Evolutionary conservation across 2,113 vertebrate species (phyloP).

Genomic region (Sinocyclocheilus anophthalmus): DNA sequence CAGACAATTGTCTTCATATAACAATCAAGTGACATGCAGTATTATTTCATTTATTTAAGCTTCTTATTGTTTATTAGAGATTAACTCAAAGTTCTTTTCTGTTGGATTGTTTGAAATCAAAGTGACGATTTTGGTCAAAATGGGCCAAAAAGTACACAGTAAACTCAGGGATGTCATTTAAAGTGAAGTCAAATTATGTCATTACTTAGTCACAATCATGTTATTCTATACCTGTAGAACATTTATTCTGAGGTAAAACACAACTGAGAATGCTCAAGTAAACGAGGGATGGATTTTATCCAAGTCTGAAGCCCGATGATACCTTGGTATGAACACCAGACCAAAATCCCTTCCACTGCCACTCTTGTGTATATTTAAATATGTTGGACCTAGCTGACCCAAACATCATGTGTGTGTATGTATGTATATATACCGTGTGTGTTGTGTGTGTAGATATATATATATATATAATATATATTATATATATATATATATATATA

Average conservation of each 20-base stretch:
- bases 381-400: neutral
- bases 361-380: neutral
- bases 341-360: neutral
- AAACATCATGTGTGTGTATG: neutral
- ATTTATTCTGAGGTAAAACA: neutral
- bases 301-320: neutral
- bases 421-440: no score
- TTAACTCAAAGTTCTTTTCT: neutral
- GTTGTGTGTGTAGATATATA: no score
- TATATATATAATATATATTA: no score
- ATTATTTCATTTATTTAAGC: neutral
- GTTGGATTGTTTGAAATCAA: neutral
- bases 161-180: neutral
- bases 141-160: neutral
- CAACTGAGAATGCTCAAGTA: neutral
- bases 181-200: neutral
- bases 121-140: neutral
- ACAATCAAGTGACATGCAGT: neutral
- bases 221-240: neutral
- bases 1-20: neutral
- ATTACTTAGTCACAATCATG: no score
- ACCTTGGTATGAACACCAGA: neutral
- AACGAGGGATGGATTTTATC: neutral
- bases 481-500: no score
- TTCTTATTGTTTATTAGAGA: neutral